Evolutionary conservation across 2,797 vertebrate species (phyloP).

Genomic region (Loris lydekkerianus): DNA sequence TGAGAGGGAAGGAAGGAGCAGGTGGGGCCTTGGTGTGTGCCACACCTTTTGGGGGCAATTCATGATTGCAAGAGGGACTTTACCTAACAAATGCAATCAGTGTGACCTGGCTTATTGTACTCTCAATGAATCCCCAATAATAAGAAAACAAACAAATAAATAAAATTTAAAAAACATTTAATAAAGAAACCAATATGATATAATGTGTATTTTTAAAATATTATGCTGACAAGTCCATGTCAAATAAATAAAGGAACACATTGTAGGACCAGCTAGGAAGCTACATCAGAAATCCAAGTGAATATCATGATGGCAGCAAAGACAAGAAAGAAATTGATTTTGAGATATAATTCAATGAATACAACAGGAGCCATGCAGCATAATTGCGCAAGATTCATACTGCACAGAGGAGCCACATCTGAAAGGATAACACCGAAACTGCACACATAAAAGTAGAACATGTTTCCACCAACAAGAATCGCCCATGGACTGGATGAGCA

Average conservation of each 20-base stretch:
- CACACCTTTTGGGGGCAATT: too few relatives aligned
- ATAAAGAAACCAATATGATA: background rate
- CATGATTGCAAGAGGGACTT: too few relatives aligned
- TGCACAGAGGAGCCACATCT: background rate
- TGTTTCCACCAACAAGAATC: background rate
- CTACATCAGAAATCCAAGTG: background rate
- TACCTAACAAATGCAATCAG: too few relatives aligned
- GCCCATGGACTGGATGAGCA: background rate
- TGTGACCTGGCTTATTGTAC: too few relatives aligned
- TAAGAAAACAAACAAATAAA: too few relatives aligned
- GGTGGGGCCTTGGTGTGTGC: too few relatives aligned
- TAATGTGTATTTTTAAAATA: background rate
- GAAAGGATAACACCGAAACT: background rate
- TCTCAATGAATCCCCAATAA: too few relatives aligned
- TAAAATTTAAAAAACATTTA: background rate
- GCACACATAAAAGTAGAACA: background rate
- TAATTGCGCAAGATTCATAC: background rate
- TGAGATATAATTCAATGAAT: background rate
- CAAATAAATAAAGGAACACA: conserved; percentile 21
- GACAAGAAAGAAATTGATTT: background rate
- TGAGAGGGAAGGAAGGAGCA: too few relatives aligned
- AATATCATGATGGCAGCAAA: background rate
- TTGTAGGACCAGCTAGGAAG: background rate
- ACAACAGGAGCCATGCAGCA: background rate
- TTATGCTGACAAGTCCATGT: background rate